Conservation (phyloP, 2,888 invertebrate species). For the Proisotoma minuta region DNA sequence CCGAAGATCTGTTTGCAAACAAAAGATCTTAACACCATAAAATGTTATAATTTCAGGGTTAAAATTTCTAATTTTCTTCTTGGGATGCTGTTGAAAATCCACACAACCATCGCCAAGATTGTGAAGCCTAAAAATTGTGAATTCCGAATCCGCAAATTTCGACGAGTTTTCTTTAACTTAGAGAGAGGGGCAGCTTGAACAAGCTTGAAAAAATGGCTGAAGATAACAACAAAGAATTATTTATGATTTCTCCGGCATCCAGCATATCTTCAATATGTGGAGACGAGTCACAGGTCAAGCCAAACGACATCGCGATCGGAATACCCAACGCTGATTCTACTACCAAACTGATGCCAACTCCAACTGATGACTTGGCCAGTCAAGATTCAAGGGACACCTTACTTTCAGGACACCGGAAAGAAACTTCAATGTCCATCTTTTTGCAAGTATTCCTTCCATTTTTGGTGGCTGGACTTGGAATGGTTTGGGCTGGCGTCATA, state of each 20-base stretch:
- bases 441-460: constrained; percentile 81
- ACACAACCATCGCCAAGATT: no score
- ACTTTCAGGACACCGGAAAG: constrained; percentile 48
- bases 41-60: no score
- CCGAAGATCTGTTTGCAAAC: no score
- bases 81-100: no score
- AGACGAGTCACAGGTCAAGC: constrained; percentile 15
- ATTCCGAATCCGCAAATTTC: no score
- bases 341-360: constrained; percentile 34
- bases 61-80: no score
- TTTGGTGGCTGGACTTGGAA: constrained; percentile 80
- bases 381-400: constrained; percentile 45
- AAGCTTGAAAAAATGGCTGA: constrained; percentile 8
- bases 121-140: no score
- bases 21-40: no score
- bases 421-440: constrained; percentile 64
- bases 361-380: constrained; percentile 35
- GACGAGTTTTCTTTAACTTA: no score
- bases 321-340: constrained; percentile 44
- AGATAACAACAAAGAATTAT: constrained; percentile 34
- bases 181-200: no score
- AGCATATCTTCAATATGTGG: constrained; percentile 28
- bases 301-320: constrained; percentile 38
- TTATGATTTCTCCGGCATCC: constrained; percentile 42
- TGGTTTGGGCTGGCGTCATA: constrained; percentile 82